Evolutionary conservation across 2,888 invertebrate genomes (phyloP), one percentile per base, ranked within the genome.

Genomic region (Furcula furcula): DNA sequence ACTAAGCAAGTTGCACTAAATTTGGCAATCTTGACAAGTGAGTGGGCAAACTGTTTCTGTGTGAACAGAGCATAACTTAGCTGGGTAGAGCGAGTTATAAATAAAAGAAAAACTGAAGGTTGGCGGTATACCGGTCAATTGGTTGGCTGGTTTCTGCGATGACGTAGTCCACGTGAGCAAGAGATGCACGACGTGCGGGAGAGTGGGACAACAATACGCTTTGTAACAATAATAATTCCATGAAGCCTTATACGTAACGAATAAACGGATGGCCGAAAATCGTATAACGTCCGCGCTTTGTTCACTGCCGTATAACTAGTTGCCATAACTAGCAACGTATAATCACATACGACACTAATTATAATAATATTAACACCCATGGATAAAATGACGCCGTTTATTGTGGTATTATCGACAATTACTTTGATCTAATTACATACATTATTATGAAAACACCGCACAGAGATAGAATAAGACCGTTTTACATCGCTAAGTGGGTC

Each of bases 61-160:
- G 51, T 53, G 55, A 86, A 82, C 67, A 66, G 45, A 54, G 80
- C 88, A 80, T 76, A 82, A 84, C 84, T 86, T 85, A 78, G 76
- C 71, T 76, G 77, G 74, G 65, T 80, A 71, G 70, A 84, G 84
- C 85, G 78, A 84, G 85, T 82, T 85, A 85, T 81, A 87, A 86
- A 86, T 85, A 86, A 87, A 84, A 81, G 73, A 85, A 87, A 86
- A 87, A 87, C 86, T 86, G 87, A 87, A 88, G 87, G 87, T 85
- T 88, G 86, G 76, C 85, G 74, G 80, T 85, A 83, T 83, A 85
- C 87, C 81, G 88, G 88, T 86, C 87, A 87, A 86, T 86, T 83
- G 88, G 85, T 80, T 86, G 84, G 82, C 81, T 86, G 83, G 85
- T 85, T 84, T 80, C 80, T 83, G 84, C 83, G 79, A 72, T 87